phyloP scores from a whole-genome alignment of 2,888 invertebrate genomes.

The Apotomis capreana region DNA sequence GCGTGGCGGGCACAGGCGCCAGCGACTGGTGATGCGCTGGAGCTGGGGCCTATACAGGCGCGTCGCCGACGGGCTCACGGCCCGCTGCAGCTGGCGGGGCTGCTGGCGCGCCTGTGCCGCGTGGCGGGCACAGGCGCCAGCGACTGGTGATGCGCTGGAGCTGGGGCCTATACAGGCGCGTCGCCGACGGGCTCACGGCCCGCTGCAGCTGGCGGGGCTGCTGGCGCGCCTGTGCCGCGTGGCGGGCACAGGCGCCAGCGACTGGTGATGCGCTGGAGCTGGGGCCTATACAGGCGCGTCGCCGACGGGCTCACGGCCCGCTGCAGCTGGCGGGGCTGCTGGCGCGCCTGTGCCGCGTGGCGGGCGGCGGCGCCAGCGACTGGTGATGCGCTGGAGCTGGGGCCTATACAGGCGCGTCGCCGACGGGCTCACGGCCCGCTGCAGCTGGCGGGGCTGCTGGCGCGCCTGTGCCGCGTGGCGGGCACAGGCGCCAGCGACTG shows the following conservation, averaged over 20 bases:
- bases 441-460: conserved; percentile 95
- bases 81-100: conserved; percentile 95
- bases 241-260: conserved; percentile 49
- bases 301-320: conserved; percentile 94
- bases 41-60: too few species aligned
- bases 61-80: conserved; percentile 90
- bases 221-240: conserved; percentile 90
- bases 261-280: conserved; percentile 45
- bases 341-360: conserved; percentile 87
- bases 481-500: too few species aligned
- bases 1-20: too few species aligned
- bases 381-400: too few species aligned
- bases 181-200: conserved; percentile 94
- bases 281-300: conserved; percentile 88
- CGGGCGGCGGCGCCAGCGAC: too few species aligned
- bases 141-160: too few species aligned
- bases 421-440: conserved; percentile 94
- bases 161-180: conserved; percentile 85
- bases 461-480: conserved; percentile 86
- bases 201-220: conserved; percentile 95
- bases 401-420: conserved; percentile 89
- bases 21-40: too few species aligned
- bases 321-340: conserved; percentile 96
- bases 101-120: conserved; percentile 91
- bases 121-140: too few species aligned